Conservation (phyloP, 2,888 invertebrate genomes). For the Germaria angustata region DNA sequence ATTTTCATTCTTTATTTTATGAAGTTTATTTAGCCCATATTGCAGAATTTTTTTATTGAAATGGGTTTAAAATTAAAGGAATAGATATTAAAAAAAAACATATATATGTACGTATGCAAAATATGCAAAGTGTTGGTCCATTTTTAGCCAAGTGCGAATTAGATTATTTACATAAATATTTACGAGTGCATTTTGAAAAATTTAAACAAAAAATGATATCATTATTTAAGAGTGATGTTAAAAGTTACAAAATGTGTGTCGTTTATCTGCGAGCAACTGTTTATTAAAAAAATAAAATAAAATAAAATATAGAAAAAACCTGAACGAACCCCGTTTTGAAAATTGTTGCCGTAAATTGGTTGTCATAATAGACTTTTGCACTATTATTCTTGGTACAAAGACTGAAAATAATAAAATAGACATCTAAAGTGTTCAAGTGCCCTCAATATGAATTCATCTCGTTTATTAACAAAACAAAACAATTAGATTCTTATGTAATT, state of each 20-base stretch:
- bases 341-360: slow-evolving; percentile 31
- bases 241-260: slow-evolving; percentile 12
- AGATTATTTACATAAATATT: neutral
- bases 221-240: slow-evolving; percentile 33
- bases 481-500: slow-evolving; percentile 29
- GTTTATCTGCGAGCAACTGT: neutral
- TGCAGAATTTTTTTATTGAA: neutral
- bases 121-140: neutral
- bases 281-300: neutral
- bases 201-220: slow-evolving; percentile 46
- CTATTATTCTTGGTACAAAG: slow-evolving; percentile 5
- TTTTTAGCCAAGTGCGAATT: neutral
- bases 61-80: too few species aligned
- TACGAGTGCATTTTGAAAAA: neutral
- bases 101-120: neutral
- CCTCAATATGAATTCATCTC: slow-evolving; percentile 3
- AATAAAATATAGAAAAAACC: neutral
- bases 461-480: slow-evolving; percentile 9
- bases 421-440: slow-evolving; percentile 12
- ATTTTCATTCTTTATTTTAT: neutral
- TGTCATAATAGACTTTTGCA: slow-evolving; percentile 32
- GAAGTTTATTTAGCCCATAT: slow-evolving; percentile 7
- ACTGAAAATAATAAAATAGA: neutral
- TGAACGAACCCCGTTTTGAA: slow-evolving; percentile 20
- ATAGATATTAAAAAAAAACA: slow-evolving; percentile 12